A percentile compares a stretch with the other conserved stretches of the same genome.
Conservation (phyloP, 2,797 vertebrate species). For the Urocyon cinereoargenteus region DNA sequence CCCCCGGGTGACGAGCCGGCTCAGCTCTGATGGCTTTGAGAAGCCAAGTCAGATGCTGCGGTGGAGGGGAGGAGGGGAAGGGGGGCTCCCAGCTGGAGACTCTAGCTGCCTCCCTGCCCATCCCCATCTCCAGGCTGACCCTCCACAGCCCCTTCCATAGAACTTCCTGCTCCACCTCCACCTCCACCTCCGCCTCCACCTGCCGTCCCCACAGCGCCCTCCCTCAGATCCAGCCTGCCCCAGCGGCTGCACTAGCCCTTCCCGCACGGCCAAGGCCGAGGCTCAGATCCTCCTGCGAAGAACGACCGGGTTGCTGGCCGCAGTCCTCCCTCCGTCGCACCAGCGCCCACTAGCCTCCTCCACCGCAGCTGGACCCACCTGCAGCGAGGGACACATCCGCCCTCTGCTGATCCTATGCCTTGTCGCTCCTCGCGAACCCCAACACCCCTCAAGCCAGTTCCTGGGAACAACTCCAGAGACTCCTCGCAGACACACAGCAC, state of each 20-base stretch:
- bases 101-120: not conserved
- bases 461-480: not conserved
- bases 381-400: not conserved
- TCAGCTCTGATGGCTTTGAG: slow-evolving; percentile 7
- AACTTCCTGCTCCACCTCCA: not conserved
- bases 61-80: not conserved
- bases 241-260: not conserved
- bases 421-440: not conserved
- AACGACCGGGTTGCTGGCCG: not conserved
- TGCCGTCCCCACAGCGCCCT: not conserved
- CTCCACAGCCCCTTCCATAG: not conserved
- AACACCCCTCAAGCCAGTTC: not conserved
- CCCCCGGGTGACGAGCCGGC: not conserved
- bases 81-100: not conserved
- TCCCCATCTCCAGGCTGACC: not conserved
- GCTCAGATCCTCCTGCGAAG: not conserved
- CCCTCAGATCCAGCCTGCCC: not conserved
- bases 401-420: not conserved
- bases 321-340: not conserved
- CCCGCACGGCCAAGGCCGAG: not conserved
- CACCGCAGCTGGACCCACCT: not conserved
- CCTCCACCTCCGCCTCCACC: not conserved
- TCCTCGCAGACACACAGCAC: slow-evolving; percentile 6
- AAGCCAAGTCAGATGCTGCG: not conserved
- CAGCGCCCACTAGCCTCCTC: not conserved